Conservation (phyloP, 2,888 invertebrate species). For the Drymonia ruficornis region DNA sequence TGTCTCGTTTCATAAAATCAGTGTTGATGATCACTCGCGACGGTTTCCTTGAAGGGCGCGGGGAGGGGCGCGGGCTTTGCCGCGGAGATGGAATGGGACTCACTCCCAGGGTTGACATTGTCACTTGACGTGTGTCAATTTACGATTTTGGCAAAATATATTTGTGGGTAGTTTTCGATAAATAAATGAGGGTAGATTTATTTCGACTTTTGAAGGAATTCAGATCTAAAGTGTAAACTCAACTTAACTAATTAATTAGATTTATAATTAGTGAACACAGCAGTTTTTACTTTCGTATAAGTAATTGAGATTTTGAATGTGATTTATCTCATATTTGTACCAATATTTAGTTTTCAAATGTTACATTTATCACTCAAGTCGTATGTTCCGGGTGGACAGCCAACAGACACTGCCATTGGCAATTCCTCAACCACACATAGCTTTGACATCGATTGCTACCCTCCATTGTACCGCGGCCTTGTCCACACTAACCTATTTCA, state of each 20-base stretch:
- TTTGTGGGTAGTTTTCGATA: constrained; percentile 7
- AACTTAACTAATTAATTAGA: no score
- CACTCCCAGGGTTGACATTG: constrained; percentile 30
- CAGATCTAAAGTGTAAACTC: no score
- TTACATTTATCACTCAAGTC: constrained; percentile 9
- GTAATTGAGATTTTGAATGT: neutral
- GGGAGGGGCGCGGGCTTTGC: constrained; percentile 33
- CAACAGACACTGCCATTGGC: constrained; percentile 31
- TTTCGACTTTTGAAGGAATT: no score
- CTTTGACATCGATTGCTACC: constrained; percentile 34
- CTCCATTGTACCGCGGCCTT: constrained; percentile 36
- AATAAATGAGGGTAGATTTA: neutral
- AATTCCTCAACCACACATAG: constrained; percentile 32
- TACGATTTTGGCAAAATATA: constrained; percentile 24
- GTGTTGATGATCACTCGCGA: constrained; percentile 49
- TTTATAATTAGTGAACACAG: no score
- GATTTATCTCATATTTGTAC: neutral
- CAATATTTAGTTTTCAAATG: neutral
- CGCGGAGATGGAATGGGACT: constrained; percentile 34
- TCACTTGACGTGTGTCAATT: constrained; percentile 22
- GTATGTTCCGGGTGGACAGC: constrained; percentile 16
- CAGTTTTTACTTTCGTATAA: no score
- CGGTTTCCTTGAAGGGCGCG: constrained; percentile 32
- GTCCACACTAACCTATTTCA: constrained; percentile 30
- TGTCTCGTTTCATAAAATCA: constrained; percentile 64